Evolutionary conservation across 2,888 invertebrate species (phyloP).

Genomic region (Pyralis farinalis): DNA sequence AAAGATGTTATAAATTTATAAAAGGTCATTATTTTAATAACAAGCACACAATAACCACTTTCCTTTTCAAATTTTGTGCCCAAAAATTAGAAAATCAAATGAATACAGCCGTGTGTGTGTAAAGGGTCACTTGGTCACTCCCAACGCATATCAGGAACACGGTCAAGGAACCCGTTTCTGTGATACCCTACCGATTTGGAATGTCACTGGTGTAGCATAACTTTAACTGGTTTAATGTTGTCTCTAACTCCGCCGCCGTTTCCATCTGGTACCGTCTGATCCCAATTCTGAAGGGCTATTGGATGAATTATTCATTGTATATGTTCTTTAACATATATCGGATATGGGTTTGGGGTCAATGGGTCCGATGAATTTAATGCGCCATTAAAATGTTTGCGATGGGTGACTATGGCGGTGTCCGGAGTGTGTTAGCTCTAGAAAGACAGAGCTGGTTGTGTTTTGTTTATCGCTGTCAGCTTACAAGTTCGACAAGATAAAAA

Average conservation of each 20-base stretch:
- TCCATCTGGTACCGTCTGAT: slow-evolving; percentile 13
- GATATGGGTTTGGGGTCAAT: slow-evolving; percentile 29
- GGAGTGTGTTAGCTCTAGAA: not conserved
- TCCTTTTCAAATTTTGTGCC: slow-evolving; percentile 3
- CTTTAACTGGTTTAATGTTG: not conserved
- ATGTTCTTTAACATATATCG: slow-evolving; percentile 25
- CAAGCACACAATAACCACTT: slow-evolving; percentile 1
- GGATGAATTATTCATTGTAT: slow-evolving; percentile 29
- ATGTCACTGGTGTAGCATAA: not conserved
- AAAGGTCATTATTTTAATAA: too few species aligned
- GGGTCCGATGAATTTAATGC: slow-evolving; percentile 21
- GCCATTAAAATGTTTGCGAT: slow-evolving; percentile 7
- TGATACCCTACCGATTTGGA: slow-evolving; percentile 7
- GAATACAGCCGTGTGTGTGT: not conserved
- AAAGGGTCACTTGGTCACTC: slow-evolving; percentile 9
- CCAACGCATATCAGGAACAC: slow-evolving; percentile 5
- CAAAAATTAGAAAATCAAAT: slow-evolving; percentile 3
- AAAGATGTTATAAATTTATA: too few species aligned
- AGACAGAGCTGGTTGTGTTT: too few species aligned
- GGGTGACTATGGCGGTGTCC: slow-evolving; percentile 6
- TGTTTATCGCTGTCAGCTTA: too few species aligned
- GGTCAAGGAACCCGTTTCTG: slow-evolving; percentile 12
- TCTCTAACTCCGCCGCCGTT: slow-evolving; percentile 8
- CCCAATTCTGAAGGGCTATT: slow-evolving; percentile 22
- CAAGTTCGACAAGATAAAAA: too few species aligned